These are phyloP conservation scores for Rhagium mordax DNA, from an alignment of 2,888 invertebrate genomes.

Conservation along the genomic window DNA sequence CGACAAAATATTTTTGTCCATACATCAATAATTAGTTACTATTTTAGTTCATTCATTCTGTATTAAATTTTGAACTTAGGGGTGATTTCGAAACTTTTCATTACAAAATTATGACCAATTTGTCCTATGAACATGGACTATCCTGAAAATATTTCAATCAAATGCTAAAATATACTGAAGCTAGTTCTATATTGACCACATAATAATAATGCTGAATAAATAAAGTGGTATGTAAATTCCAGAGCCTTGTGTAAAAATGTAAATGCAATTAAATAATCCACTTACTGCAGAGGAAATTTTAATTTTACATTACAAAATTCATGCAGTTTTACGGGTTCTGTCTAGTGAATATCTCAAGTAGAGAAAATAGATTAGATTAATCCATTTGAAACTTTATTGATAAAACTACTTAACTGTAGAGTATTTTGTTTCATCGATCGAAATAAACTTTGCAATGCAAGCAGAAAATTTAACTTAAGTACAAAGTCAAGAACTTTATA, in stretches of 20 bases:
- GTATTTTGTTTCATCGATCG: slow-evolving; percentile 48
- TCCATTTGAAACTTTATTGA: slow-evolving; percentile 58
- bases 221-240: not conserved
- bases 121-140: not conserved
- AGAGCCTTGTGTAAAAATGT: not conserved
- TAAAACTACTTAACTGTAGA: slow-evolving; percentile 52
- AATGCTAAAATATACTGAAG: not conserved
- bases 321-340: slow-evolving; percentile 20
- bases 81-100: no score
- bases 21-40: no score
- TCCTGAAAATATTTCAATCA: not conserved
- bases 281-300: not conserved
- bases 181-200: not conserved
- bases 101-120: no score
- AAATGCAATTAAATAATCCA: not conserved
- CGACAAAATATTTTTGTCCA: no score
- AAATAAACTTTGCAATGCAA: slow-evolving; percentile 46
- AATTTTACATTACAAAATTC: slow-evolving; percentile 26
- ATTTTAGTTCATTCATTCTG: no score
- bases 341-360: slow-evolving; percentile 35
- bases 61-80: no score
- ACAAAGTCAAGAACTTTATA: slow-evolving; percentile 33
- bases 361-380: slow-evolving; percentile 55
- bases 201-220: not conserved
- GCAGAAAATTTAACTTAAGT: slow-evolving; percentile 38